Percentiles rank a stretch among this genome's conserved stretches.
These are phyloP conservation scores for Ferdinandea cuprea DNA, from an alignment of 2,888 invertebrate genomes.

Conservation along the genomic window DNA sequence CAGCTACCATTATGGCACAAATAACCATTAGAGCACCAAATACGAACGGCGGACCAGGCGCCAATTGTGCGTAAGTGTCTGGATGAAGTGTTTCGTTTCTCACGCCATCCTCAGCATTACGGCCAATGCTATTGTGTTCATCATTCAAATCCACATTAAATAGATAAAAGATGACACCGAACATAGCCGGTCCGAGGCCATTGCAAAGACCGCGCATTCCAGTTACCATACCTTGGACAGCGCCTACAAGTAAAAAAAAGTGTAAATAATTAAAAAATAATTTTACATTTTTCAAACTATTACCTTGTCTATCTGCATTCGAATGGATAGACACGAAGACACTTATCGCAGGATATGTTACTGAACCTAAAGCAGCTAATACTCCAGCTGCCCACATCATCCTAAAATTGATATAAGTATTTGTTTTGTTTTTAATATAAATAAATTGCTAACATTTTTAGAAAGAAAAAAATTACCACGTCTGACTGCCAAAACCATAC, in stretches of 20 bases:
- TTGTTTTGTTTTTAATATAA: neutral
- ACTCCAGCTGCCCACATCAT: constrained; percentile 99
- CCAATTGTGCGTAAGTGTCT: constrained; percentile 87
- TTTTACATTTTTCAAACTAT: neutral
- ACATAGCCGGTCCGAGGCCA: constrained; percentile 99
- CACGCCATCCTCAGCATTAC: constrained; percentile 64
- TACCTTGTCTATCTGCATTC: constrained; percentile 97
- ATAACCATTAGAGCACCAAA: constrained; percentile 98
- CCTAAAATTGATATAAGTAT: constrained; percentile 83
- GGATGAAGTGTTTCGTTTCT: constrained; percentile 74
- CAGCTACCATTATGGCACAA: constrained; percentile 95
- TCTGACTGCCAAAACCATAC: constrained; percentile 98
- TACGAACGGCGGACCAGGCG: constrained; percentile 99
- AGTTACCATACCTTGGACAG: constrained; percentile 98
- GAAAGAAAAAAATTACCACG: constrained; percentile 87
- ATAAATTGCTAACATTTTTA: neutral
- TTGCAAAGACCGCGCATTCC: constrained; percentile 99
- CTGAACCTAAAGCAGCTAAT: constrained; percentile 96
- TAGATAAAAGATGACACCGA: constrained; percentile 98
- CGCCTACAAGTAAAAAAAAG: constrained; percentile 83
- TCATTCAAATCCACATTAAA: constrained; percentile 99
- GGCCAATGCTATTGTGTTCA: constrained; percentile 83
- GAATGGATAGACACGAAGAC: constrained; percentile 99
- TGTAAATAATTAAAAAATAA: no score
- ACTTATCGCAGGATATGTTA: constrained; percentile 99